Base-by-base conservation (phyloP, 2,113 vertebrate species). In the Microtus oregoni region DNA sequence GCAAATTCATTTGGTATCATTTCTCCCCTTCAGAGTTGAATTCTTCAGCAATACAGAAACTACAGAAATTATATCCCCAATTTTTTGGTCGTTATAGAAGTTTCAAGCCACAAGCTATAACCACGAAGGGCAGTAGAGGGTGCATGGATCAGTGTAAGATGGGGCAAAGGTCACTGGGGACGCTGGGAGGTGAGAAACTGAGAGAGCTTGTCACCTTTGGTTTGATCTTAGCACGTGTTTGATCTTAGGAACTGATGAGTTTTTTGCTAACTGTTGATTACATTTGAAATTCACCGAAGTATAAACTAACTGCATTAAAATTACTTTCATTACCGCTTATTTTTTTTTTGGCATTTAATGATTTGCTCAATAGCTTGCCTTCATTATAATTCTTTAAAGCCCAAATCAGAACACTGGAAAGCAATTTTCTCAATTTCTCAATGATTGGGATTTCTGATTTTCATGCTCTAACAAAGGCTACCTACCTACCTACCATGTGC, bases 231-330 rank as follows among this genome's bases (percentile, higher is more conserved):
- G 76, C 77, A 50, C 44, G 4, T 52, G 10, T 44, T 28, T 12
- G 50, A 75, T 63, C 55, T 50, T 50, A 50, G 32, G 86, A 61
- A 89, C 47, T n/a, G 52, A n/a, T 75, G 78, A 38, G 17, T 75
- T 65, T 75, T 24, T 44, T 35, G 32, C 19, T 93, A 86, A 72
- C 52, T 75, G 15, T 35, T 90, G 92, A 94, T 90, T 87, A 78
- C 10, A 58, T 95, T 92, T 94, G 83, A 96, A 93, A 92, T 94
- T 94, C 30, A 70, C 44, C 86, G 86, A 91, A 90, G 61, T 70
- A 63, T 30, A 52, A 95, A 90, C 73, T 63, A 87, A 47, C 30
- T 12, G 68, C 9, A 58, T 94, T 95, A 92, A 83, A 96, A 92
- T 85, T 65, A 65, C 35, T 95, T 82, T 35, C n/a, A 85, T 68